Conservation (phyloP, 2,888 invertebrate species). For the Scaptomyza polygonia region DNA sequence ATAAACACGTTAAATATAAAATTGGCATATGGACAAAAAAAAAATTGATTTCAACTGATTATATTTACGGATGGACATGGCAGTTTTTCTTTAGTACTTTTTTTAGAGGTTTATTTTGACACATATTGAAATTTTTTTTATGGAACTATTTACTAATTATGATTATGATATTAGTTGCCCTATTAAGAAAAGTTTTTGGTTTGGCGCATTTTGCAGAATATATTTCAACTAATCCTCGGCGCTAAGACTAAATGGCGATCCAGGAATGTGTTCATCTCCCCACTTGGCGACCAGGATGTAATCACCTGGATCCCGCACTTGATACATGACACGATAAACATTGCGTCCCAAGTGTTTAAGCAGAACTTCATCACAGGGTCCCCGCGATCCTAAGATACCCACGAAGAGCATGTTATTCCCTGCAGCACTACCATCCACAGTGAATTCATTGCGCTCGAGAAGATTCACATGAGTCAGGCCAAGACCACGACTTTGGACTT, state of each 20-base stretch:
- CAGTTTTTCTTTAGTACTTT: background rate
- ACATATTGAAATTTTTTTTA: too few species aligned
- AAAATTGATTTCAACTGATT: background rate
- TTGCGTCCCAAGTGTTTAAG: constrained; percentile 96
- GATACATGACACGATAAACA: constrained; percentile 95
- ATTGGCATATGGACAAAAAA: constrained; percentile 19
- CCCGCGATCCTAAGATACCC: constrained; percentile 97
- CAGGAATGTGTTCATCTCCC: constrained; percentile 98
- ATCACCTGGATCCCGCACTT: constrained; percentile 95
- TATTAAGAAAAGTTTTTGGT: background rate
- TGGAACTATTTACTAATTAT: background rate
- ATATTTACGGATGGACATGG: background rate
- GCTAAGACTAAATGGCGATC: constrained; percentile 90
- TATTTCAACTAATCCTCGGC: constrained; percentile 6
- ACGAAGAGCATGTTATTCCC: constrained; percentile 97
- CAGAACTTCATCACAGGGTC: constrained; percentile 97
- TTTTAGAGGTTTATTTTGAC: background rate
- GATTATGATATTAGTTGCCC: background rate
- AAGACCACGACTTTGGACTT: constrained; percentile 77
- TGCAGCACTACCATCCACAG: constrained; percentile 81
- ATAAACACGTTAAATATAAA: background rate
- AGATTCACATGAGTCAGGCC: constrained; percentile 78
- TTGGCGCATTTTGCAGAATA: background rate
- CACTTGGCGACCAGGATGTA: constrained; percentile 97
- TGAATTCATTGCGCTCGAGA: constrained; percentile 82